Conservation (phyloP, 1,140 invertebrate species). For the Diabrotica virgifera region DNA sequence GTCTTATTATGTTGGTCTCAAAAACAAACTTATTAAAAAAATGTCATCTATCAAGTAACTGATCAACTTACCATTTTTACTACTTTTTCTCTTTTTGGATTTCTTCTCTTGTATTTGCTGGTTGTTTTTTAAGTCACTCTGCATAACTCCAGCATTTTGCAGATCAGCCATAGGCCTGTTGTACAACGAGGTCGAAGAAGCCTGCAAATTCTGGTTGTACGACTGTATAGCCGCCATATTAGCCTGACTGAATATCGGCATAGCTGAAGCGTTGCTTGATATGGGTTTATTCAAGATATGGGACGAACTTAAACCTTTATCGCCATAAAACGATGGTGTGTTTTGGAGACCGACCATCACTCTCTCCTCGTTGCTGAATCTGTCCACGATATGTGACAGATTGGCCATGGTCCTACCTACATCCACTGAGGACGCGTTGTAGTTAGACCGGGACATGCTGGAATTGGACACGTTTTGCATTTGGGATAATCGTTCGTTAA, state of each 20-base stretch:
- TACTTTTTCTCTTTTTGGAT: conserved; percentile 27
- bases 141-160: conserved; percentile 16
- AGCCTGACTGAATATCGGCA: conserved; percentile 44
- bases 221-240: conserved; percentile 34
- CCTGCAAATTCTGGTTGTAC: conserved; percentile 30
- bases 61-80: conserved; percentile 26
- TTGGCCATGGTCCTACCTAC: conserved; percentile 54
- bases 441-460: conserved; percentile 30
- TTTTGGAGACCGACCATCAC: conserved; percentile 49
- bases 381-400: conserved; percentile 59
- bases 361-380: conserved; percentile 56
- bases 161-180: conserved; percentile 21
- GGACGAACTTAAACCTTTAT: conserved; percentile 52
- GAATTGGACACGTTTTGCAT: conserved; percentile 22
- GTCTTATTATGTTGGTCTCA: neutral
- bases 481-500: conserved; percentile 20
- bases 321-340: conserved; percentile 43
- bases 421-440: conserved; percentile 33
- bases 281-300: conserved; percentile 55
- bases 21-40: neutral
- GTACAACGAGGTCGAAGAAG: conserved; percentile 30
- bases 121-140: conserved; percentile 12
- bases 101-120: conserved; percentile 26
- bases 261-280: conserved; percentile 42
- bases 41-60: neutral